Base-by-base conservation (phyloP, 2,797 vertebrate species). In the Phalloptychus januarius region DNA sequence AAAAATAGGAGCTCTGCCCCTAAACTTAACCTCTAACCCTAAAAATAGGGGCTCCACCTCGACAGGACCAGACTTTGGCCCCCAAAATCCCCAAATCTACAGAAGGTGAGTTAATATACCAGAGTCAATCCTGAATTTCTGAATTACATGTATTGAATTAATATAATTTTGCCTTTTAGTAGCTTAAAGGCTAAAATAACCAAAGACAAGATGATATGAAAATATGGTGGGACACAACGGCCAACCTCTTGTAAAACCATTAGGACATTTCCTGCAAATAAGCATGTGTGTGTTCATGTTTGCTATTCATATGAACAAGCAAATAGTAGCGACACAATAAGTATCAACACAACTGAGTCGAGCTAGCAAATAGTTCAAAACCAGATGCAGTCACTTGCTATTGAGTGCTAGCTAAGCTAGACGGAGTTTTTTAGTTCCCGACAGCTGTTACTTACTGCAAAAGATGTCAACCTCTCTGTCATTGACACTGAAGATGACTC, bases 311-410 rank as follows among this genome's bases (percentile, higher is more conserved):
- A 2, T 6, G 7, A 63, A 18, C 31, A 33, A 20, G 13, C 18
- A 16, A 61, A 15, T 31, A n/a, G 28, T 5, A 61, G 56, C 58
- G 79, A 87, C 69, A 83, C 65, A 85, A 77, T 83, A 84, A 91
- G 13, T 61, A 33, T 33, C 13, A 85, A 88, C 42, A n/a, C 16
- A 5, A 13, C 33, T 7, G 15, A 15, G 12, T 31, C 72, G 83
- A 58, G 25, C 25, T 45, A 45, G 2, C 44, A 42, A 42, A 8
- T 45, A 16, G 11, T 16, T 46, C 25, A 46, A 50, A 71, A 48
- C 44, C 20, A 15, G 18, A 71, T 50, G 2, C 38, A 72, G 63
- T 20, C 46, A 79, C 80, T 42, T 83, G 86, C 74, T 33, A 85
- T 71, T 2, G 8, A 69, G 75, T 70, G 58, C 75, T 28, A 36